Base-by-base conservation (phyloP, 2,888 invertebrate genomes). In the Drosophila peninsularis region DNA sequence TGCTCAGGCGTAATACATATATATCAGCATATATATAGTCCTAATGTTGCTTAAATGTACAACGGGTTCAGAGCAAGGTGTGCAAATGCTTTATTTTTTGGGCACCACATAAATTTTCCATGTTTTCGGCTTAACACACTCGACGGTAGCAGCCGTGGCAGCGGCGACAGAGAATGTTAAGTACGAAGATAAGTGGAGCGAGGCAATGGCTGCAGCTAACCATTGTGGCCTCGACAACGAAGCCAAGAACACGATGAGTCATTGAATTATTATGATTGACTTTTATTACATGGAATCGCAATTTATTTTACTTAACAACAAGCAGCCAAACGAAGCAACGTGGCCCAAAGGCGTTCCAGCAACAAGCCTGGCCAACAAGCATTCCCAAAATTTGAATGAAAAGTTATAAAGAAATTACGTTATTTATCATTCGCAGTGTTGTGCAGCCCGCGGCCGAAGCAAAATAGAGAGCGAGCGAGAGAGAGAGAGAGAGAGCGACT, bases 241-340 rank as follows among this genome's bases (percentile, higher is more conserved):
- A 74, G 61, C 71, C 55, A 63, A 64, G 65, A 71, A 71, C 68
- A 50, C 55, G 80, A 78, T 86, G 81, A 76, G 79, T 81, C 80
- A 75, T 85, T 90, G 87, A 88, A 87, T 77, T 88, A 88, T 88
- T 78, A 88, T 88, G 88, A 88, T 88, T 90, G 88, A 88, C 88
- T 88, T 88, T 88, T 90, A 88, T 88, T 87, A 81, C 87, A 80
- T 65, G 75, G 77, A 85, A 88, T 87, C 71, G 90, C 83, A 80
- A 88, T 88, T 90, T 88, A 90, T 88, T 88, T 90, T 82, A 80
- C 90, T 88, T 80, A 89, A 86, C 84, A 81, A 88, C 70, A 75
- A 68, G 71, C 80, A 68, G 50, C 50, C 57, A 68, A 69, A 54
- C 62, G 78, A 44, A 34, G 41, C 41, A 55, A 30, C 45, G 60